A percentile compares a stretch with the other conserved stretches of the same genome.
Evolutionary conservation across 2,888 invertebrate species (phyloP).

Genomic region (Drosophila ustulata): DNA sequence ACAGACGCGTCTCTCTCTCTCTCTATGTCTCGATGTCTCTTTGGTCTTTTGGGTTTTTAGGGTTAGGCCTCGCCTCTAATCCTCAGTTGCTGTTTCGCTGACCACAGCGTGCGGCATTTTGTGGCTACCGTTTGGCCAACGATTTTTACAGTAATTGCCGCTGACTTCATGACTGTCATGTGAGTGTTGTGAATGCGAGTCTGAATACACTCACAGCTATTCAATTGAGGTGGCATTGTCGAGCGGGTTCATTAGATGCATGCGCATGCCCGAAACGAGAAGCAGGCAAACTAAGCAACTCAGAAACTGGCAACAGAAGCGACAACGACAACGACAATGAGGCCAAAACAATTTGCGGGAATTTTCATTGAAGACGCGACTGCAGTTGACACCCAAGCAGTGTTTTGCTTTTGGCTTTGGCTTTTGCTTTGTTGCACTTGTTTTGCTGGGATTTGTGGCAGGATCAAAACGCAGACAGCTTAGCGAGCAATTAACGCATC

Average conservation of each 20-base stretch:
- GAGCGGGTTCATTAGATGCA: constrained; percentile 50
- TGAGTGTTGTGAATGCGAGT: constrained; percentile 12
- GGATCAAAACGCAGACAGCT: constrained; percentile 28
- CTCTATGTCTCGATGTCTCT: background rate
- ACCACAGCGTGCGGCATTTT: constrained; percentile 58
- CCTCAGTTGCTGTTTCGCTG: constrained; percentile 38
- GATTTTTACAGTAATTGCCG: constrained; percentile 75
- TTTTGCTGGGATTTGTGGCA: constrained; percentile 25
- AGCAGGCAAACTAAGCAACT: too few species aligned
- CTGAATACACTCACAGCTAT: constrained; percentile 8
- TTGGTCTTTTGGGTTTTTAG: background rate
- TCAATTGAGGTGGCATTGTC: constrained; percentile 29
- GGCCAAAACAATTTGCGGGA: constrained; percentile 10
- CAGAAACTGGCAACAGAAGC: background rate
- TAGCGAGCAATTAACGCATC: constrained; percentile 2
- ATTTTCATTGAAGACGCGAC: constrained; percentile 26
- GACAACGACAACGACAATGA: constrained; percentile 4
- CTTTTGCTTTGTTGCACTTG: constrained; percentile 28
- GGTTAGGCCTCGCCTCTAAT: constrained; percentile 45
- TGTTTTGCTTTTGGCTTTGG: constrained; percentile 6
- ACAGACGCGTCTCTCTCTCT: constrained; percentile 11
- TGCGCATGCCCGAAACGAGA: constrained; percentile 7
- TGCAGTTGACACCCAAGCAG: background rate
- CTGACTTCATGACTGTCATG: constrained; percentile 73
- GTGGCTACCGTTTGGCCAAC: constrained; percentile 29